Evolutionary conservation across 2,113 vertebrate species (phyloP), one percentile per base, ranked within the genome.

Genomic region (Formicarius rufipectus): DNA sequence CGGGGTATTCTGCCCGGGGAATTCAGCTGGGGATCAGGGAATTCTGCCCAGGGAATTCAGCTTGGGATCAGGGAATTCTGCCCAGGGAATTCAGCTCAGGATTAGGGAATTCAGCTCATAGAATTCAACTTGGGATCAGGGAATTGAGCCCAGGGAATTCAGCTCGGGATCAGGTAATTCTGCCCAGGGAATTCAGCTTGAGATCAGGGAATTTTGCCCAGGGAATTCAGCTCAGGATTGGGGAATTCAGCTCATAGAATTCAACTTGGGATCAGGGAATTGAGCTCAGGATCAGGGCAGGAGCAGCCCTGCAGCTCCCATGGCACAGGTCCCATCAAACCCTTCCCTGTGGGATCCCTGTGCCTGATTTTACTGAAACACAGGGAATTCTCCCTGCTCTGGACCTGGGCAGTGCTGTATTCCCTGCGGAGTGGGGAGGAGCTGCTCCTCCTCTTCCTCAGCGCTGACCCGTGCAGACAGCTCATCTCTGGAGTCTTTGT

Each of bases 281-380:
- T 47, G 17, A 47, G 47, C 47, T 18, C 22, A 19, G 87, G 50
- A 66, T 56, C 56, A 47, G 87, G 45, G 68, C 31, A 1, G 9
- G 49, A 53, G 62, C 0, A n/a, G 33, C 3, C 2, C 10, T 12
- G 28, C n/a, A 7, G 35, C 19, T 78, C 35, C 42, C 3, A 0
- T 7, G 45, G 14, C 15, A 3, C 12, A 39, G 60, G 16, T 33
- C 19, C 3, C 21, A 19, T 27, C 35, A 12, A 7, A 24, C 66
- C 27, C 53, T 12, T 0, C 1, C 7, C 1, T 55, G 23, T 40
- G 28, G 67, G 44, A 3, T 16, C 4, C 0, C 24, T 9, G 28
- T 4, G 1, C 22, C 47, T 16, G 42, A 3, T 67, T 30, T 37
- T 21, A 7, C 4, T 71, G 37, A 11, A 45, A 27, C 11, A 2